A percentile compares a stretch with the other conserved stretches of the same genome.
phyloP scores from a whole-genome alignment of 2,888 invertebrate genomes.

The Microplitis manilae region DNA sequence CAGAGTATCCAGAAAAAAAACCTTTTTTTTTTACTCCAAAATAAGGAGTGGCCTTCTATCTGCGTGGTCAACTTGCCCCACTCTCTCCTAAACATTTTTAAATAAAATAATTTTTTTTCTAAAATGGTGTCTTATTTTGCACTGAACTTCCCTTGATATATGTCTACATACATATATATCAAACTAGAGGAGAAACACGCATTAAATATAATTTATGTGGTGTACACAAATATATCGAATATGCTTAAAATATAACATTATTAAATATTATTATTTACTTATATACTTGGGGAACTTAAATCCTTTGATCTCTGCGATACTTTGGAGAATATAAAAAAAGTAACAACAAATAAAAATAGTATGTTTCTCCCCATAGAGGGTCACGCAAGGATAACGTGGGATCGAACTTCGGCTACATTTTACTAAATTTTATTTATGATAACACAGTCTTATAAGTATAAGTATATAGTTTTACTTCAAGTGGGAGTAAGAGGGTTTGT shows the following conservation, averaged over 20 bases:
- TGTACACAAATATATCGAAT: background rate
- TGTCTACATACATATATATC: too few species aligned
- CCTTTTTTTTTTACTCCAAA: too few species aligned
- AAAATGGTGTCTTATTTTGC: too few species aligned
- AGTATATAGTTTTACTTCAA: too few species aligned
- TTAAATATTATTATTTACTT: background rate
- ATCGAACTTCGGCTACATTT: background rate
- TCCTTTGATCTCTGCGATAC: background rate
- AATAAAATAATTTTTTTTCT: too few species aligned
- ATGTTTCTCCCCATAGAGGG: conserved; percentile 11
- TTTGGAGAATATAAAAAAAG: background rate
- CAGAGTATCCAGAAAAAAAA: too few species aligned
- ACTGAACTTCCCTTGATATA: too few species aligned
- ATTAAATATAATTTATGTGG: background rate
- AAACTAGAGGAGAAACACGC: background rate
- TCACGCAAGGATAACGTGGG: conserved; percentile 12
- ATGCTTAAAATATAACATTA: background rate
- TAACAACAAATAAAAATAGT: background rate
- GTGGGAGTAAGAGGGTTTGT: too few species aligned
- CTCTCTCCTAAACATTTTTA: too few species aligned
- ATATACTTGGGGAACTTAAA: background rate
- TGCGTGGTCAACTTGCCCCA: too few species aligned
- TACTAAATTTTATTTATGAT: background rate
- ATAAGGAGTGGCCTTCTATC: too few species aligned
- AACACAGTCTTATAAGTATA: background rate